phyloP scores from a whole-genome alignment of 2,888 invertebrate genomes.

The Caenorhabditis plicata region DNA sequence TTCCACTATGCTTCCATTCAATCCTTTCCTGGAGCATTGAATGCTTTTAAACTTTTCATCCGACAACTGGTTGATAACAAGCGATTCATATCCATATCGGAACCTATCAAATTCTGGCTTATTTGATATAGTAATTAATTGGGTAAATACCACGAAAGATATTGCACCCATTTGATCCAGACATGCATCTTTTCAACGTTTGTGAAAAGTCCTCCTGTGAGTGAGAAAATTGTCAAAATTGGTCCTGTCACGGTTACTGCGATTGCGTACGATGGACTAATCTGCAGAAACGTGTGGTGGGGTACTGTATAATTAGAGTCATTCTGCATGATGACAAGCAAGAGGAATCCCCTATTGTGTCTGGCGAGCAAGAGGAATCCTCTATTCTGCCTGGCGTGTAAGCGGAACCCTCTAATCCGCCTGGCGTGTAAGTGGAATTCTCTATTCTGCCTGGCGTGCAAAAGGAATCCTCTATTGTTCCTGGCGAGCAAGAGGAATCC shows the following conservation, averaged over 20 bases:
- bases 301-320: background rate
- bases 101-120: constrained; percentile 50
- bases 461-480: too few species aligned
- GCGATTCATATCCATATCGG: constrained; percentile 69
- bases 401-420: too few species aligned
- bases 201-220: constrained; percentile 61
- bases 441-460: too few species aligned
- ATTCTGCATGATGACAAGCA: too few species aligned
- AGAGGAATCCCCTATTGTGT: too few species aligned
- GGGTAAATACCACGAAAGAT: constrained; percentile 58
- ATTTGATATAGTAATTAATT: too few species aligned
- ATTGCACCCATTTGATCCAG: constrained; percentile 59
- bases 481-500: too few species aligned
- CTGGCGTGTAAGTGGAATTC: too few species aligned
- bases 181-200: constrained; percentile 52
- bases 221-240: constrained; percentile 53
- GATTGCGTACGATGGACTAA: constrained; percentile 53
- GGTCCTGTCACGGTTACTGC: constrained; percentile 61
- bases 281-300: constrained; percentile 7
- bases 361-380: too few species aligned
- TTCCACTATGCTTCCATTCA: background rate
- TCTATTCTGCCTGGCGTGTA: too few species aligned
- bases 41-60: constrained; percentile 71
- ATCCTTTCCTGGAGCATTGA: constrained; percentile 21
- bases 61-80: constrained; percentile 50